Evolutionary conservation across 2,888 invertebrate species (phyloP), one percentile per base, ranked within the genome.

Genomic region (Agrochola litura): DNA sequence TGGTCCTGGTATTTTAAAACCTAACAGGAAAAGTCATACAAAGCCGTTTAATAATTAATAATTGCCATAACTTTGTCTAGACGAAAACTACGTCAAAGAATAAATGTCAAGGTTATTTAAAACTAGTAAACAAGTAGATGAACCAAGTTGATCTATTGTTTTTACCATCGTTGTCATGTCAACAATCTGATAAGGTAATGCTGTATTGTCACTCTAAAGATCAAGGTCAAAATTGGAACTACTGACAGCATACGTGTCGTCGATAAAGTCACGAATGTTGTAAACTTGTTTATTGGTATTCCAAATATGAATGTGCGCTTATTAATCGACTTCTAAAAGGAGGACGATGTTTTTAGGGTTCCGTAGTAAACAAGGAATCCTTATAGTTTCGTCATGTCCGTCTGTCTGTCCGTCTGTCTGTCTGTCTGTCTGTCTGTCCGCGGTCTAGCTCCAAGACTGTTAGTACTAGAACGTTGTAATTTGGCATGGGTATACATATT

Each of bases 181-280:
- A 72, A 81, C 71, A 30, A 83, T 85, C 85, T 69, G 71, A 76
- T 76, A 73, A 25, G 37, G 64, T 43, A 52, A 79, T 49, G 6
- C 12, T 58, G 10, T 30, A 41, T 60, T 72, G 52, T 71, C 30
- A 43, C 30, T 66, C 0, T 43, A 30, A 10, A 60, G 1, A 30
- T 56, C 64, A 85, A 81, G 85, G 83, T 60, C 54, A 30, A 37
- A 19, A 60, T 70, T 37, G 3, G 16, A 49, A 37, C 12, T 12
- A n/a, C 14, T 25, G 41, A 65, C 56, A 66, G 3, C 3, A 43
- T 30, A 6, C 9, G 22, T n/a, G 8, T 56, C 16, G n/a, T 30
- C 22, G 66, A 60, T 72, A 63, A 1, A 19, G 60, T 25, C 69
- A 73, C 74, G 10, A 43, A 43, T 46, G 12, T 46, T 46, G 12